phyloP scores from a whole-genome alignment of 2,797 vertebrate genomes.

The Aldrovandia affinis region DNA sequence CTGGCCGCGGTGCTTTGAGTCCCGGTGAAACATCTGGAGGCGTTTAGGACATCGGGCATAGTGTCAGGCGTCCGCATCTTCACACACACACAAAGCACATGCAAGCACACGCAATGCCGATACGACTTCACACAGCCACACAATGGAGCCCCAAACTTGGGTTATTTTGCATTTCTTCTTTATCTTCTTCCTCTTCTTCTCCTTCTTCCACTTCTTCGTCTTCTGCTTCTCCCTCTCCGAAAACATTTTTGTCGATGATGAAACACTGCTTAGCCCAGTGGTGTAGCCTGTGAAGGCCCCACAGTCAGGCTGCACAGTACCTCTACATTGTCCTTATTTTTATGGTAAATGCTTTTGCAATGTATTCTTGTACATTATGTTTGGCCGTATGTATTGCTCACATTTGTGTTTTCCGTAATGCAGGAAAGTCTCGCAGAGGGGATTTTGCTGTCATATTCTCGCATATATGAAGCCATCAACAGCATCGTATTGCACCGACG shows the following conservation, averaged over 20 bases:
- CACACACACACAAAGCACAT: too few species aligned
- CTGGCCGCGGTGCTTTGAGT: slow-evolving; percentile 1
- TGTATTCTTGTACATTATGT: neutral
- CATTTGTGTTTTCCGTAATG: neutral
- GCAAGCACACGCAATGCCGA: too few species aligned
- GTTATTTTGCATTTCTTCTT: too few species aligned
- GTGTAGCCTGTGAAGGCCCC: neutral
- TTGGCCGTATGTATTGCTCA: neutral
- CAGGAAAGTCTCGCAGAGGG: neutral
- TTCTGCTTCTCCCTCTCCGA: too few species aligned
- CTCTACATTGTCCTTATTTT: neutral
- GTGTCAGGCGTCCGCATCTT: neutral
- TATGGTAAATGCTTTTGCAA: neutral
- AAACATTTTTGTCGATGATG: too few species aligned
- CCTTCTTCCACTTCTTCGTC: too few species aligned
- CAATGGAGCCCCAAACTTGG: too few species aligned
- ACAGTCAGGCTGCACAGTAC: neutral
- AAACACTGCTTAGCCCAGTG: neutral
- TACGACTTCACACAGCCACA: too few species aligned
- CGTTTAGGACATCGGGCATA: neutral
- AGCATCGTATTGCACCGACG: neutral
- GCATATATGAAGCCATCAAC: neutral
- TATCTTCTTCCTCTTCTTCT: too few species aligned
- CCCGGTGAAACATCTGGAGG: slow-evolving; percentile 6
- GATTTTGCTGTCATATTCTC: neutral